Conservation (phyloP, 2,888 invertebrate genomes). For the Gymnosoma rotundatum region DNA sequence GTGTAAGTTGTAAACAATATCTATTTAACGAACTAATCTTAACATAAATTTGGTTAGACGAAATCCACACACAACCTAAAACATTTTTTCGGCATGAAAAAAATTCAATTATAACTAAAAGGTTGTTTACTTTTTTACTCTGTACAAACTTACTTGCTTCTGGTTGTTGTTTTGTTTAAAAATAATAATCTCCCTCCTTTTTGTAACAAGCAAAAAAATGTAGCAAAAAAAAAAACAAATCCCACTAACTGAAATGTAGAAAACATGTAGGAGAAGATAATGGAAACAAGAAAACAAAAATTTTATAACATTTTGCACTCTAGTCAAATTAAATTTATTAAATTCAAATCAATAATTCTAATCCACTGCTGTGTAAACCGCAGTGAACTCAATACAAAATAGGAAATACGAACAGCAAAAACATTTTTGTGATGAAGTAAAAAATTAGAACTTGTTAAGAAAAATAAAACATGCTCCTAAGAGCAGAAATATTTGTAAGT, state of each 20-base stretch:
- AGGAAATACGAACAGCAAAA: neutral
- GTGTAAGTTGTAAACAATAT: too few species aligned
- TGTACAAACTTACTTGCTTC: conserved; percentile 53
- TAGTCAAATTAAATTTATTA: conserved; percentile 77
- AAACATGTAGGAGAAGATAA: neutral
- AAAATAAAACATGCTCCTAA: neutral
- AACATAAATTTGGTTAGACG: too few species aligned
- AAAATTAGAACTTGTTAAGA: neutral
- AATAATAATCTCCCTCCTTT: conserved; percentile 63
- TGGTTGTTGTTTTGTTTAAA: conserved; percentile 63
- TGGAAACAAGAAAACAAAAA: conserved; percentile 17
- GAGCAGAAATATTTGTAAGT: neutral
- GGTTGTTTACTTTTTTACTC: conserved; percentile 10
- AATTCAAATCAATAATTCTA: conserved; percentile 76
- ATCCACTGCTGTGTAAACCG: conserved; percentile 46
- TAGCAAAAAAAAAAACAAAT: neutral
- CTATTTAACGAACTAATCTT: too few species aligned
- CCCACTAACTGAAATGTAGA: neutral
- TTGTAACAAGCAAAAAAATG: neutral
- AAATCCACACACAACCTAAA: too few species aligned
- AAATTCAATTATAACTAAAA: conserved; percentile 46
- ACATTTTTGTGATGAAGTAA: neutral
- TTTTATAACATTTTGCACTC: conserved; percentile 68
- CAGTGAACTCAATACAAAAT: conserved; percentile 43
- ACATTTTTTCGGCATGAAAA: too few species aligned